Evolutionary conservation across 2,888 invertebrate genomes (phyloP).

Genomic region (Dryomyza anilis): DNA sequence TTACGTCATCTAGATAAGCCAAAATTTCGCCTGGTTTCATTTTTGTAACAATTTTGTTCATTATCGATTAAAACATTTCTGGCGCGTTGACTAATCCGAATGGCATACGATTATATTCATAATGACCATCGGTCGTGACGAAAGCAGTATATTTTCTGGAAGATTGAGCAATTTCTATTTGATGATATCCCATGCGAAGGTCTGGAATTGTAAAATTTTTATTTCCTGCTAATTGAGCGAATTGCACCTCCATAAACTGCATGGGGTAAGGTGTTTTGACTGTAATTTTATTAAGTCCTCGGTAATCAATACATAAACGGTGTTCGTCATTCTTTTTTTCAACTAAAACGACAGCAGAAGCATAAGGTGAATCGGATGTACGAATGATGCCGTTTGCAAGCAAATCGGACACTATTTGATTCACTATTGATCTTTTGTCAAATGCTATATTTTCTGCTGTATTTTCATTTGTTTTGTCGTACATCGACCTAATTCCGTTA

Average conservation of each 20-base stretch:
- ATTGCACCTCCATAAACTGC: conserved; percentile 34
- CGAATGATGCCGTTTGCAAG: conserved; percentile 27
- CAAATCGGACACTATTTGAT: conserved; percentile 23
- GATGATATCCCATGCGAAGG: conserved; percentile 33
- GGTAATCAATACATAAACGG: conserved; percentile 25
- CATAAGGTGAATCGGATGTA: conserved; percentile 29
- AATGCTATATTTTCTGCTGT: conserved; percentile 27
- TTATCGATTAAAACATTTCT: conserved; percentile 23
- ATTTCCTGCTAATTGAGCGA: conserved; percentile 28
- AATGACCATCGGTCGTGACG: conserved; percentile 32
- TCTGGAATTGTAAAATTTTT: conserved; percentile 20
- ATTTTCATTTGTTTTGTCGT: conserved; percentile 27
- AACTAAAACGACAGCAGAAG: conserved; percentile 36
- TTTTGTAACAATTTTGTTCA: conserved; percentile 24
- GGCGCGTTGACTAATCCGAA: conserved; percentile 35
- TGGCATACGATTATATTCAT: conserved; percentile 37
- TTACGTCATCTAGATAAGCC: conserved; percentile 33
- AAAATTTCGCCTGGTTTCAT: conserved; percentile 25
- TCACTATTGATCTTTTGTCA: conserved; percentile 24
- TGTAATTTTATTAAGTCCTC: conserved; percentile 20
- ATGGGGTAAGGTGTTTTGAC: conserved; percentile 32
- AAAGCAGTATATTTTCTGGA: conserved; percentile 36
- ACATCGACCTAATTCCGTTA: conserved; percentile 24
- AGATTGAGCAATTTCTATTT: conserved; percentile 30
- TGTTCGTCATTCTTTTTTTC: conserved; percentile 36